Evolutionary conservation across 2,113 vertebrate genomes (phyloP).

Genomic region (Columba janthina): DNA sequence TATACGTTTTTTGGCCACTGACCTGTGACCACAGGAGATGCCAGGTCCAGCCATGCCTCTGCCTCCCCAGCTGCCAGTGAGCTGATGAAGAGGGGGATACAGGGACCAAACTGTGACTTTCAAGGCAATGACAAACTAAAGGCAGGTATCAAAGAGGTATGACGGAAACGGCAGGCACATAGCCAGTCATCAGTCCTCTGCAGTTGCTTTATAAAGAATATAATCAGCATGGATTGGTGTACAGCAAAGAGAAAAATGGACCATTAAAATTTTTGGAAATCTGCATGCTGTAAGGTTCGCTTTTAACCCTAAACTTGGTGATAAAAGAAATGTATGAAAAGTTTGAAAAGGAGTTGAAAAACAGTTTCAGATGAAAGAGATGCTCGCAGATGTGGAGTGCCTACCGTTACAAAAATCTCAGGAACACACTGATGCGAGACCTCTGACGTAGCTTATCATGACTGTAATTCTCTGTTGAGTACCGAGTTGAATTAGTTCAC

Average conservation of each 20-base stretch:
- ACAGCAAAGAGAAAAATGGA: background rate
- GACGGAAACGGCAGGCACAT: background rate
- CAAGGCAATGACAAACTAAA: background rate
- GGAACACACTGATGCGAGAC: background rate
- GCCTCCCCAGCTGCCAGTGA: background rate
- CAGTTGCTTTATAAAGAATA: background rate
- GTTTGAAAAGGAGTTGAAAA: background rate
- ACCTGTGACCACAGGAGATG: background rate
- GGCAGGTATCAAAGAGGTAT: background rate
- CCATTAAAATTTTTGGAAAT: background rate
- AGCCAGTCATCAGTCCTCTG: background rate
- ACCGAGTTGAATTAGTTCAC: background rate
- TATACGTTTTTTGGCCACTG: background rate
- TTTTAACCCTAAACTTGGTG: background rate
- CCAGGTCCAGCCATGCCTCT: background rate
- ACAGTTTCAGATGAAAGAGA: conserved; percentile 1
- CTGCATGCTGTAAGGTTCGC: background rate
- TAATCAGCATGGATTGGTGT: background rate
- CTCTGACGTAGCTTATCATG: background rate
- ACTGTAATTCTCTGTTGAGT: background rate
- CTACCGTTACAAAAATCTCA: background rate
- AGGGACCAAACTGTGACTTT: background rate
- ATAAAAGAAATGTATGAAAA: background rate
- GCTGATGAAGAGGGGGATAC: background rate
- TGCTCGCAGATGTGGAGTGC: background rate